These are phyloP conservation scores for Rhynchophorus ferrugineus DNA, from an alignment of 1,140 invertebrate genomes.

Conservation along the genomic window DNA sequence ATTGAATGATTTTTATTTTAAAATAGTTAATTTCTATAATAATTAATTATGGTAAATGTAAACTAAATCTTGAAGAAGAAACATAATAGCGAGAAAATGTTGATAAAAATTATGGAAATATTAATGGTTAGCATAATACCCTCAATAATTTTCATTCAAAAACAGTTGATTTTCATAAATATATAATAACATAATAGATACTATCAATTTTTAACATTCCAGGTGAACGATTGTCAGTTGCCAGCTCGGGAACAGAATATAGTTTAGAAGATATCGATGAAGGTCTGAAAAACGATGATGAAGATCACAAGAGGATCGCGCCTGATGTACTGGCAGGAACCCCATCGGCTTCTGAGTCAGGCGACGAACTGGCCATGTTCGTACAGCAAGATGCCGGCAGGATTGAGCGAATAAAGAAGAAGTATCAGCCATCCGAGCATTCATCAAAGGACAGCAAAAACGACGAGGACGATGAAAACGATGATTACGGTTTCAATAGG, in stretches of 20 bases:
- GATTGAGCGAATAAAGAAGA: conserved; percentile 70
- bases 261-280: conserved; percentile 61
- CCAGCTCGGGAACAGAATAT: conserved; percentile 49
- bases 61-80: too few relatives aligned
- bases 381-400: conserved; percentile 74
- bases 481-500: conserved; percentile 84
- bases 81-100: too few relatives aligned
- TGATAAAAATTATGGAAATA: too few relatives aligned
- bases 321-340: conserved; percentile 74
- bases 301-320: conserved; percentile 45
- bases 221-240: conserved; percentile 46
- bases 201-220: conserved; percentile 8
- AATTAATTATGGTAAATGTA: too few relatives aligned
- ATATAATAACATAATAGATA: too few relatives aligned
- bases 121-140: too few relatives aligned
- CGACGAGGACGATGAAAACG: conserved; percentile 71
- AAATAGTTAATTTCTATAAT: too few relatives aligned
- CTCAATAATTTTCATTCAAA: too few relatives aligned
- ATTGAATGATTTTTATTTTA: too few relatives aligned
- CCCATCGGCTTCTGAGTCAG: conserved; percentile 41
- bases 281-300: conserved; percentile 43
- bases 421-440: conserved; percentile 33
- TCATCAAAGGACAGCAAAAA: conserved; percentile 39
- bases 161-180: too few relatives aligned
- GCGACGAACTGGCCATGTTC: conserved; percentile 74